A percentile compares a stretch with the other conserved stretches of the same genome.
Evolutionary conservation across 2,113 vertebrate species (phyloP).

Genomic region (Phaethon lepturus): DNA sequence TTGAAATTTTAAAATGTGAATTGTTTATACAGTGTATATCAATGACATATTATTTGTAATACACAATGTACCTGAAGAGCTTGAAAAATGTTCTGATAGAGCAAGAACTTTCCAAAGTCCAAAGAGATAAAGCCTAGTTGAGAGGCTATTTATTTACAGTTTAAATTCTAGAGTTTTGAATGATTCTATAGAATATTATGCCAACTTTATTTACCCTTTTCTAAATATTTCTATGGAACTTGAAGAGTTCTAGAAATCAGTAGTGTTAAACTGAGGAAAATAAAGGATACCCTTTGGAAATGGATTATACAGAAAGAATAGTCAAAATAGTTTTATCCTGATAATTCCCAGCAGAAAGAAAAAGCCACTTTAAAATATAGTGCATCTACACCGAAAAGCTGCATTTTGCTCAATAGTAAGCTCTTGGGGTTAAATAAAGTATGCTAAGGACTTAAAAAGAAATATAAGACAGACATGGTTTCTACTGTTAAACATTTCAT

Average conservation of each 20-base stretch:
- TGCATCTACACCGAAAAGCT: neutral
- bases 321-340: neutral
- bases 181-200: neutral
- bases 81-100: neutral
- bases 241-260: neutral
- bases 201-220: neutral
- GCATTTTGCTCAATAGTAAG: neutral
- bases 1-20: neutral
- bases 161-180: neutral
- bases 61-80: neutral
- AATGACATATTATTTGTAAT: neutral
- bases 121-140: neutral
- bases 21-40: neutral
- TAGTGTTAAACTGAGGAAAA: neutral
- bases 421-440: neutral
- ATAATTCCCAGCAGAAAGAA: neutral
- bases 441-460: neutral
- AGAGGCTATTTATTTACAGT: neutral
- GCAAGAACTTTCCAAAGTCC: neutral
- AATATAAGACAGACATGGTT: neutral
- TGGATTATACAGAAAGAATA: neutral
- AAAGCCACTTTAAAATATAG: neutral
- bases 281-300: neutral
- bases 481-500: neutral
- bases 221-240: neutral